phyloP scores from a whole-genome alignment of 2,797 vertebrate genomes.

The Oreonectes daqikongensis region DNA sequence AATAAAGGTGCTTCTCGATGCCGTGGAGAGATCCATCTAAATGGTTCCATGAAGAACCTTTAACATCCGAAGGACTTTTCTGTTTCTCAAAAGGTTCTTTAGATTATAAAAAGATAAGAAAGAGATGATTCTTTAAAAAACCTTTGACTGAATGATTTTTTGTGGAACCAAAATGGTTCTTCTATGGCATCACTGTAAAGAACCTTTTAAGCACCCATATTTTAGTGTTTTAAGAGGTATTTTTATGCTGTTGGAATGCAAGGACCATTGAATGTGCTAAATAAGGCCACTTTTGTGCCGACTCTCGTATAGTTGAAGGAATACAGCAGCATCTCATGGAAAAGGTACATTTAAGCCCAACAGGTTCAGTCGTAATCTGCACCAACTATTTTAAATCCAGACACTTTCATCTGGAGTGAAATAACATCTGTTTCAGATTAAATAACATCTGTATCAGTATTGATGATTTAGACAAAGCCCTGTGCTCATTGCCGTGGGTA shows the following conservation, averaged over 20 bases:
- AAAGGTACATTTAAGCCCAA: conserved; percentile 2
- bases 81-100: no score
- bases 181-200: no score
- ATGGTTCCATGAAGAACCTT: no score
- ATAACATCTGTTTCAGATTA: conserved; percentile 6
- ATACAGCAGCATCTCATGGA: not conserved
- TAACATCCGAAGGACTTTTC: no score
- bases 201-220: no score
- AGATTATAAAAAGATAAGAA: no score
- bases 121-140: no score
- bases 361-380: conserved; percentile 4
- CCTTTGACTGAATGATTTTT: no score
- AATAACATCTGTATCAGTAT: not conserved
- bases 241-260: not conserved
- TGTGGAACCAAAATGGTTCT: no score
- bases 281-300: not conserved
- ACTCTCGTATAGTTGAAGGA: not conserved
- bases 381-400: not conserved
- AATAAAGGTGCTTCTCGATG: no score
- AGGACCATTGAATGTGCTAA: not conserved
- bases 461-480: conserved; percentile 3
- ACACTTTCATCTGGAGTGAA: not conserved
- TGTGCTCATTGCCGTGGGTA: not conserved
- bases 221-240: no score
- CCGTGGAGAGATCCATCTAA: no score